Conservation (phyloP, 2,797 vertebrate species). For the Myotis myotis region DNA sequence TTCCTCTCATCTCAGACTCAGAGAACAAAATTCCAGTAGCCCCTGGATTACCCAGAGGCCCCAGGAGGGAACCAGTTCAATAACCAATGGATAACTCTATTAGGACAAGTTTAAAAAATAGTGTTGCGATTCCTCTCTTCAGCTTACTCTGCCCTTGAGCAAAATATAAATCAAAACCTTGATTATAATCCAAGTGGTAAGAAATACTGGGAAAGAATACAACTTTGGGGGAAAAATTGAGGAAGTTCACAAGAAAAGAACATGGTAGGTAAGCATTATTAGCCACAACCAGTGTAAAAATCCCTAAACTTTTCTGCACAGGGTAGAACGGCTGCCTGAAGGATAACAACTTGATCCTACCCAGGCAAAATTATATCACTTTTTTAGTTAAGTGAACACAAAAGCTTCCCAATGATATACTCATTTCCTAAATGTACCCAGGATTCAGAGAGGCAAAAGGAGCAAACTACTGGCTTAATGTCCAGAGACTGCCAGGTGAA, state of each 20-base stretch:
- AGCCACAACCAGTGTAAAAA: neutral
- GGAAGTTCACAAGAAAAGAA: neutral
- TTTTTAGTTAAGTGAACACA: neutral
- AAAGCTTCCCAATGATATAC: neutral
- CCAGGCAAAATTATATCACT: neutral
- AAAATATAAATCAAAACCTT: neutral
- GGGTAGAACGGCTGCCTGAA: neutral
- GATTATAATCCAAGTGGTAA: neutral
- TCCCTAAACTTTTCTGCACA: neutral
- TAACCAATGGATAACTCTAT: neutral
- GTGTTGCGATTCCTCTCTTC: neutral
- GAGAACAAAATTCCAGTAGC: neutral
- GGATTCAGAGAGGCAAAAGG: neutral
- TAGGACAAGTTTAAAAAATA: slow-evolving; percentile 30
- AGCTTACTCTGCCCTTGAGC: neutral
- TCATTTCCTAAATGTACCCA: neutral
- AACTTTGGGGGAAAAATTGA: neutral
- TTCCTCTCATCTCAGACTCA: neutral
- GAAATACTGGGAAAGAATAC: neutral
- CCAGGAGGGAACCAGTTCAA: neutral
- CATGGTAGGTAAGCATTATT: neutral
- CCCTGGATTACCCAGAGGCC: neutral
- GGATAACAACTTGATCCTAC: neutral
- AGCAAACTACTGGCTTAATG: neutral
- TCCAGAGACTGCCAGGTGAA: neutral